A percentile compares a stretch with the other conserved stretches of the same genome.
phyloP scores from a whole-genome alignment of 2,797 vertebrate genomes.

The Phaenicophaeus curvirostris region DNA sequence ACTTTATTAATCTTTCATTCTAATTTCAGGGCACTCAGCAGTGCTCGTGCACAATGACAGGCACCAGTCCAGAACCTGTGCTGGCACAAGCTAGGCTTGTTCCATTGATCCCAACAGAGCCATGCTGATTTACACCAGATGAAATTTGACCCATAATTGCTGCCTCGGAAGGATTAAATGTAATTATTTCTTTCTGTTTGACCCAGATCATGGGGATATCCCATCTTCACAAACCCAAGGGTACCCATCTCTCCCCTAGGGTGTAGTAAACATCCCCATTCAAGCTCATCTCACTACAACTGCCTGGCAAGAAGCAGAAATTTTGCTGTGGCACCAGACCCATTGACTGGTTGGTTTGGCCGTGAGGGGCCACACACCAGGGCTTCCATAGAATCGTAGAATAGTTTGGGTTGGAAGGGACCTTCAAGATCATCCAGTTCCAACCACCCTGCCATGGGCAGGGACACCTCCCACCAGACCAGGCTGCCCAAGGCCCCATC shows the following conservation, averaged over 20 bases:
- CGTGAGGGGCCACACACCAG: not conserved
- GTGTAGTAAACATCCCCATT: not conserved
- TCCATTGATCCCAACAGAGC: constrained; percentile 48
- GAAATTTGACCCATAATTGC: not conserved
- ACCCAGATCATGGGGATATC: not conserved
- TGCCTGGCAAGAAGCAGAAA: not conserved
- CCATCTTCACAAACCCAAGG: not conserved
- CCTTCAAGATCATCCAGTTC: too few species aligned
- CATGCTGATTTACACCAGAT: constrained; percentile 3
- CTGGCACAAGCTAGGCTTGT: constrained; percentile 19
- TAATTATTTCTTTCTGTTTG: constrained; percentile 19
- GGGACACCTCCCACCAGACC: too few species aligned
- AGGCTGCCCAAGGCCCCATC: too few species aligned
- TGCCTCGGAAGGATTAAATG: not conserved
- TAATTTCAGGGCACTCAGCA: constrained; percentile 18
- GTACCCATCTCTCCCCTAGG: not conserved
- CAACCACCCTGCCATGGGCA: too few species aligned
- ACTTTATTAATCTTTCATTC: constrained; percentile 51
- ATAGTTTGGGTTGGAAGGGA: too few species aligned
- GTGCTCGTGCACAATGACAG: constrained; percentile 46
- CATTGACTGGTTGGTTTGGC: not conserved
- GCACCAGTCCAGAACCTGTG: constrained; percentile 43
- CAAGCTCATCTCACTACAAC: not conserved
- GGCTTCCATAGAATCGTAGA: not conserved
- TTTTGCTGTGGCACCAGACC: not conserved